Evolutionary conservation across 2,888 invertebrate genomes (phyloP), one percentile per base, ranked within the genome.

Genomic region (Esperia sulphurella): DNA sequence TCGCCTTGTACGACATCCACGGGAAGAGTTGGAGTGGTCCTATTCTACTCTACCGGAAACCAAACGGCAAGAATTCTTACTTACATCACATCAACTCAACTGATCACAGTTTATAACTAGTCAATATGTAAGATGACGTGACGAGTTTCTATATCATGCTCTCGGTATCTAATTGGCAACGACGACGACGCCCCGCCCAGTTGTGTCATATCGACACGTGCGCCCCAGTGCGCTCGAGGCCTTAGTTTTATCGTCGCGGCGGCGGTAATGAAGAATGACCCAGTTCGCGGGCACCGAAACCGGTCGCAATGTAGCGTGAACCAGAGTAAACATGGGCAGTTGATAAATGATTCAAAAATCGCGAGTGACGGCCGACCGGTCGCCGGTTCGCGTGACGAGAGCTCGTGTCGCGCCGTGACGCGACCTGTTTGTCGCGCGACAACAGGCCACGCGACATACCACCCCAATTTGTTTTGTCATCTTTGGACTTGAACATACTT

Each of bases 331-430:
- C 42, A 43, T 41, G 44, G 59, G 10, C 58, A 51, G 57, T 64
- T 75, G 75, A 75, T 75, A 71, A 75, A 78, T 77, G 67, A 72
- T 72, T 67, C 63, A 65, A 65, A 68, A 69, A 73, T 70, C 63
- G 64, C 65, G 45, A 64, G 61, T 59, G 69, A 64, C 65, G 54
- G 58, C 46, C 12, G 14, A 21, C 21, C 21, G 21, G 21, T 5
- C 8, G 43, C 49, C 35, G 50, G 33, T 49, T 49, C 50, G 46
- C 51, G 45, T 35, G 42, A n/a, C 38, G 9, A n/a, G 8, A 1
- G 33, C 39, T 1, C 43, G 6, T 14, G 14, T 12, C 42, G 31
- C n/a, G 30, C 30, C 43, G 52, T 57, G 54, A 55, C 51, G 52
- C 55, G 63, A 21, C 21, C 21, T 21, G 21, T 21, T 21, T 21